Conservation (phyloP, 1,140 invertebrate genomes). For the Dendroctonus valens region DNA sequence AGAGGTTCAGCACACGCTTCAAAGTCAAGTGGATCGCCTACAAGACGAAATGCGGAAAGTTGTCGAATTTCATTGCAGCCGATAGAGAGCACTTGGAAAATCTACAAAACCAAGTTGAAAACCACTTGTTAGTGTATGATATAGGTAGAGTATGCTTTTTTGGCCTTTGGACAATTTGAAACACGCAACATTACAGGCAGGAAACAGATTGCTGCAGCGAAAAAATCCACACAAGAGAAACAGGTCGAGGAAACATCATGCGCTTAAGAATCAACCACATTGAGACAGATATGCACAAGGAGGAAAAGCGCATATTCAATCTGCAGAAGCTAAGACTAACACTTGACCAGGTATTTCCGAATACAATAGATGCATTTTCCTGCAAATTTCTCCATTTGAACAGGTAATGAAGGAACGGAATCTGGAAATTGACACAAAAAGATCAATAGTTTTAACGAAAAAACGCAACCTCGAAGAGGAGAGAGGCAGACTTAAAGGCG, state of each 20-base stretch:
- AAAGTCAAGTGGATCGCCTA: constrained; percentile 54
- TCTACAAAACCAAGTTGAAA: constrained; percentile 46
- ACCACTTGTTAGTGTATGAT: constrained; percentile 51
- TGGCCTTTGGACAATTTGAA: too few species aligned
- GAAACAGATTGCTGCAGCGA: constrained; percentile 54
- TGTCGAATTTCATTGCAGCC: constrained; percentile 48
- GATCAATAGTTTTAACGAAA: constrained; percentile 58
- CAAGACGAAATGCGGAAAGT: constrained; percentile 56
- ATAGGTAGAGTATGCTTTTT: constrained; percentile 45
- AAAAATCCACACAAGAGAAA: constrained; percentile 52
- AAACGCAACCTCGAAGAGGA: constrained; percentile 59
- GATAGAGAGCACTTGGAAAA: constrained; percentile 48
- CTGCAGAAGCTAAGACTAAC: constrained; percentile 60
- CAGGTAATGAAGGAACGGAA: constrained; percentile 64
- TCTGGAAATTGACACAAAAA: constrained; percentile 60
- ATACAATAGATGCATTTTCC: neutral
- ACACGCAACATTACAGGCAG: constrained; percentile 9
- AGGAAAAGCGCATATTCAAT: constrained; percentile 58
- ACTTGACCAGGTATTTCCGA: constrained; percentile 50
- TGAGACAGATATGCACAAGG: constrained; percentile 55
- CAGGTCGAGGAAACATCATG: constrained; percentile 65
- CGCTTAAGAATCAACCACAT: constrained; percentile 59
- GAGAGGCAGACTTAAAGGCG: constrained; percentile 56
- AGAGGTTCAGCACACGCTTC: constrained; percentile 47
- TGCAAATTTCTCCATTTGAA: constrained; percentile 26